Conservation (phyloP, 2,888 invertebrate genomes). For the Laothoe populi region DNA sequence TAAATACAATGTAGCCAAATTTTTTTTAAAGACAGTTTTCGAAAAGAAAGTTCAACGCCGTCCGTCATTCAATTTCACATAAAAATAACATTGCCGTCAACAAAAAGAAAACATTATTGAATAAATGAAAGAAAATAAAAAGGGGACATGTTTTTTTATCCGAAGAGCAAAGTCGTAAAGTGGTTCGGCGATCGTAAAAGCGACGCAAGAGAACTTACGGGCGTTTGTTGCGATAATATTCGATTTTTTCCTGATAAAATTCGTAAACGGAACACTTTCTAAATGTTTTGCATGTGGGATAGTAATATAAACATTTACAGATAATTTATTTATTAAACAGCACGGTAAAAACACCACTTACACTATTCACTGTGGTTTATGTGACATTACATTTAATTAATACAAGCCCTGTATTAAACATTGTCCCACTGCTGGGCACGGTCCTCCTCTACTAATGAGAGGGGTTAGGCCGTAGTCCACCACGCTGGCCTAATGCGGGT, state of each 20-base stretch:
- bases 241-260: constrained; percentile 11
- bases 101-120: constrained; percentile 31
- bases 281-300: not conserved
- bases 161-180: constrained; percentile 27
- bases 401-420: too few species aligned
- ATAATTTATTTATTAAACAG: too few species aligned
- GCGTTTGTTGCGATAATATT: constrained; percentile 30
- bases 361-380: too few species aligned
- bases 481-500: too few species aligned
- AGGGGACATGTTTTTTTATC: constrained; percentile 29
- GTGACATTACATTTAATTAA: too few species aligned
- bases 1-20: constrained; percentile 22
- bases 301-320: too few species aligned
- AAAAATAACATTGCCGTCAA: constrained; percentile 28
- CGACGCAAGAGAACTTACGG: constrained; percentile 6
- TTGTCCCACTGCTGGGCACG: too few species aligned
- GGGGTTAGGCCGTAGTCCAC: too few species aligned
- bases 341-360: too few species aligned
- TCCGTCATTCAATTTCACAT: constrained; percentile 29
- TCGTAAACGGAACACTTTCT: not conserved
- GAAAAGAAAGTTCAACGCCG: not conserved
- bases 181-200: constrained; percentile 27
- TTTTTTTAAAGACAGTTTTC: not conserved
- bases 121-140: constrained; percentile 32
- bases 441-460: too few species aligned